Conservation (phyloP, 2,797 vertebrate genomes). For the Yasuhikotakia modesta region DNA sequence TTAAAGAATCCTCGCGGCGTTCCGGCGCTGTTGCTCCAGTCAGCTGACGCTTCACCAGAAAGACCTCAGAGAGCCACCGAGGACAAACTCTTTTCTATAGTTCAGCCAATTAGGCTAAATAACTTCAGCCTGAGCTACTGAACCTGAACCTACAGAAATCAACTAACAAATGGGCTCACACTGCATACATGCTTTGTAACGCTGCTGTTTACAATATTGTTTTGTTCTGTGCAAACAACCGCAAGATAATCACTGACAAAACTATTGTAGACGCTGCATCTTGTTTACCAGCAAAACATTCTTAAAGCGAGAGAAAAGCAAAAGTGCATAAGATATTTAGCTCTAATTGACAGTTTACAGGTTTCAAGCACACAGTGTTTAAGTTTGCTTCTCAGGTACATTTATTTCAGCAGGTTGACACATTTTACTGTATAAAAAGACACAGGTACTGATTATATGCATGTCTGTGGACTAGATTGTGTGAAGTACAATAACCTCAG, state of each 20-base stretch:
- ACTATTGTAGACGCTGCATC: not conserved
- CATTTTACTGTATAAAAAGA: not conserved
- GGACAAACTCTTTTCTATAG: not conserved
- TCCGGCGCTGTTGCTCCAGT: slow-evolving; percentile 18
- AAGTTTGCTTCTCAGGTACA: not conserved
- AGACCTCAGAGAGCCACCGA: slow-evolving; percentile 17
- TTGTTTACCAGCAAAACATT: slow-evolving; percentile 1
- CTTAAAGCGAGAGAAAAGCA: not conserved
- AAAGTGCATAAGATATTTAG: not conserved
- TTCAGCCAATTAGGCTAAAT: slow-evolving; percentile 10
- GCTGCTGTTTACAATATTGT: not conserved
- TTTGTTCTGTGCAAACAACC: not conserved
- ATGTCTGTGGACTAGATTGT: not conserved
- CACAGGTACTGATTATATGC: not conserved
- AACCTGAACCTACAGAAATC: slow-evolving; percentile 8
- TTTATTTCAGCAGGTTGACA: not conserved
- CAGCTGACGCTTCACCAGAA: slow-evolving; percentile 4
- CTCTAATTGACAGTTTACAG: not conserved
- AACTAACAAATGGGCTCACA: not conserved
- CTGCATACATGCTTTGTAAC: not conserved
- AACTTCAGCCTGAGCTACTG: not conserved
- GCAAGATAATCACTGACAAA: not conserved
- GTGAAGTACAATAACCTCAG: not conserved
- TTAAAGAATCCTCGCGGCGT: not conserved
- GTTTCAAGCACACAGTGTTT: not conserved